A percentile compares a stretch with the other conserved stretches of the same genome.
phyloP scores from a whole-genome alignment of 2,888 invertebrate genomes.

The Amblyjoppa proteus region DNA sequence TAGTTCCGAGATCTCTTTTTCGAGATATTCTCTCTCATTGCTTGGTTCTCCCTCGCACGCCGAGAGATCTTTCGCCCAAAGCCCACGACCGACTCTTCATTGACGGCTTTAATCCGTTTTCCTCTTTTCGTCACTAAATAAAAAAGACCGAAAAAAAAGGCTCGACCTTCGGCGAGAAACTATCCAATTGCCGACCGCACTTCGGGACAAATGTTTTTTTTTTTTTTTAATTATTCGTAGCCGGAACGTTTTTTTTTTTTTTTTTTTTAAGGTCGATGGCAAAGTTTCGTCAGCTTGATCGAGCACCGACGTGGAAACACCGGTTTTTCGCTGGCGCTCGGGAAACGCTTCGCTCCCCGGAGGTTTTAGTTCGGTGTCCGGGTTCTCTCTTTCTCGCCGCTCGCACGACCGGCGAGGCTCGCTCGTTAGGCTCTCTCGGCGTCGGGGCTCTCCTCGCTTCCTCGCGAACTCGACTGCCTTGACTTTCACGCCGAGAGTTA shows the following conservation, averaged over 20 bases:
- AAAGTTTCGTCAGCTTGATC: background rate
- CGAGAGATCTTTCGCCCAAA: background rate
- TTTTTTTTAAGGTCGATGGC: background rate
- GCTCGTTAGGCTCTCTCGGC: slow-evolving; percentile 26
- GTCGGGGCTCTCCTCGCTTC: slow-evolving; percentile 25
- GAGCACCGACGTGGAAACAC: no score
- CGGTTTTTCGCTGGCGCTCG: background rate
- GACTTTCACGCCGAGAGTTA: slow-evolving; percentile 61
- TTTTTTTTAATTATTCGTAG: background rate
- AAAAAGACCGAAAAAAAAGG: background rate
- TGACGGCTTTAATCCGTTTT: slow-evolving; percentile 12
- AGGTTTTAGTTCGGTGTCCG: slow-evolving; percentile 35
- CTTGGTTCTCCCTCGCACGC: background rate
- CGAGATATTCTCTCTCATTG: slow-evolving; percentile 8
- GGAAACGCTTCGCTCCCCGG: slow-evolving; percentile 39
- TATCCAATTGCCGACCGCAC: background rate
- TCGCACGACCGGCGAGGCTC: slow-evolving; percentile 62
- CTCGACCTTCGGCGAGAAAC: background rate
- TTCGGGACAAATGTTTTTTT: background rate
- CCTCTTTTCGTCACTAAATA: background rate
- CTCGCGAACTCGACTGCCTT: slow-evolving; percentile 60
- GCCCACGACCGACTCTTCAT: background rate
- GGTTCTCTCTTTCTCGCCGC: slow-evolving; percentile 38
- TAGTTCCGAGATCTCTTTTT: background rate
- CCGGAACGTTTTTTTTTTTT: background rate